Evolutionary conservation across 2,113 vertebrate genomes (phyloP).

Genomic region (Cryptotis parvus): DNA sequence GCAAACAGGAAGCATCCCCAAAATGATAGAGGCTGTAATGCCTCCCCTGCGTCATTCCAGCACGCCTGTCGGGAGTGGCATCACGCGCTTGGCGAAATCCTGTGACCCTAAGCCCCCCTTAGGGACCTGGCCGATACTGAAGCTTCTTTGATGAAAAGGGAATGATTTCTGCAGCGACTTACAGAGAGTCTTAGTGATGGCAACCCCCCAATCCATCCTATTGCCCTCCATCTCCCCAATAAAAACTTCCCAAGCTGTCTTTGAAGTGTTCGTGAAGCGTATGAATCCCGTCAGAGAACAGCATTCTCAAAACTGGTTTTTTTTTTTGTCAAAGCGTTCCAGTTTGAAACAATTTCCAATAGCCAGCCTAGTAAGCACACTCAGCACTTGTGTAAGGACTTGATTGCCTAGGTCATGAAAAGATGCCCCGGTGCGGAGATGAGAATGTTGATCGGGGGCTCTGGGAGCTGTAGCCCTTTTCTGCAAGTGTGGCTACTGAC

Average conservation of each 20-base stretch:
- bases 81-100: neutral
- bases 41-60: too few relatives aligned
- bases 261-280: neutral
- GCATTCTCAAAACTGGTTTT: slow-evolving; percentile 63
- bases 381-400: neutral
- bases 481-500: neutral
- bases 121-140: neutral
- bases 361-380: neutral
- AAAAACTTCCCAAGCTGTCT: neutral
- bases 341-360: slow-evolving; percentile 41
- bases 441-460: neutral
- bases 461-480: neutral
- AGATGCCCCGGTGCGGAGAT: neutral
- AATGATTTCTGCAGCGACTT: neutral
- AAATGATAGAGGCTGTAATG: too few relatives aligned
- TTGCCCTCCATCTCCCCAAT: too few relatives aligned
- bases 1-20: too few relatives aligned
- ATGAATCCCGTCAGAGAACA: slow-evolving; percentile 66
- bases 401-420: neutral
- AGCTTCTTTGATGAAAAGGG: slow-evolving; percentile 58
- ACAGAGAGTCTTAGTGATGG: neutral
- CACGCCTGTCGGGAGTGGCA: too few relatives aligned
- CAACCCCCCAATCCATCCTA: neutral
- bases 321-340: slow-evolving; percentile 56
- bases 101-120: slow-evolving; percentile 25